Percentiles rank a stretch among this genome's conserved stretches.
Evolutionary conservation across 1,140 invertebrate species (phyloP).

Genomic region (Stegodyphus dumicola): DNA sequence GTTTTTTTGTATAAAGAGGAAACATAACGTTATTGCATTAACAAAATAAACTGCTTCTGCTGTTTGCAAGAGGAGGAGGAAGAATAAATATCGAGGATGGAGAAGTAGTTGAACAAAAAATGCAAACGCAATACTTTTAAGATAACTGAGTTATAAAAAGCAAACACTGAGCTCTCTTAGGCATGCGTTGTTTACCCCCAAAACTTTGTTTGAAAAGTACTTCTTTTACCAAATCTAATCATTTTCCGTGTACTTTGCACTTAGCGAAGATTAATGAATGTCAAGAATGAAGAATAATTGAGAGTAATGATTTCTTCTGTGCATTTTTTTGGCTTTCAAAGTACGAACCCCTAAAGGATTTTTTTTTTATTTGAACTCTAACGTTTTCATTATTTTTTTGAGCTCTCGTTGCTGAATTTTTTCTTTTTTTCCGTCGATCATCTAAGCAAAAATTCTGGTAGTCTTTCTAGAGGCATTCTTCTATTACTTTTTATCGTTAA

Average conservation of each 20-base stretch:
- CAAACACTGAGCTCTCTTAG: constrained; percentile 28
- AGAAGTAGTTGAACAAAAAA: constrained; percentile 31
- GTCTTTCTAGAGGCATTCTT: too few species aligned
- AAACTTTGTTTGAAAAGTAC: constrained; percentile 56
- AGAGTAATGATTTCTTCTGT: constrained; percentile 45
- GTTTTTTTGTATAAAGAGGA: too few species aligned
- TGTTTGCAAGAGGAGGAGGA: constrained; percentile 21
- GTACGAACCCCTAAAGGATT: too few species aligned
- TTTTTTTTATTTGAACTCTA: too few species aligned
- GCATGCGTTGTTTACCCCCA: constrained; percentile 33
- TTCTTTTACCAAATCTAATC: constrained; percentile 57
- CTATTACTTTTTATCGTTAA: too few species aligned
- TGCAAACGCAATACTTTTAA: constrained; percentile 38
- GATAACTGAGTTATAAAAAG: constrained; percentile 59
- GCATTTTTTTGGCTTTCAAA: too few species aligned
- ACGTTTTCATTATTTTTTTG: too few species aligned
- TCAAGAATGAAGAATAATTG: constrained; percentile 50
- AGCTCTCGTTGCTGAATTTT: too few species aligned
- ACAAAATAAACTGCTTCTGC: constrained; percentile 30
- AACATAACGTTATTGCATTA: constrained; percentile 46
- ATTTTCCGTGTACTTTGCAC: constrained; percentile 55
- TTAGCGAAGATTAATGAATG: constrained; percentile 55
- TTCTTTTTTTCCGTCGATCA: too few species aligned
- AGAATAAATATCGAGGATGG: constrained; percentile 2
- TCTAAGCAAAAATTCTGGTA: too few species aligned